phyloP scores from a whole-genome alignment of 2,113 vertebrate genomes.

The Cinclus cinclus region DNA sequence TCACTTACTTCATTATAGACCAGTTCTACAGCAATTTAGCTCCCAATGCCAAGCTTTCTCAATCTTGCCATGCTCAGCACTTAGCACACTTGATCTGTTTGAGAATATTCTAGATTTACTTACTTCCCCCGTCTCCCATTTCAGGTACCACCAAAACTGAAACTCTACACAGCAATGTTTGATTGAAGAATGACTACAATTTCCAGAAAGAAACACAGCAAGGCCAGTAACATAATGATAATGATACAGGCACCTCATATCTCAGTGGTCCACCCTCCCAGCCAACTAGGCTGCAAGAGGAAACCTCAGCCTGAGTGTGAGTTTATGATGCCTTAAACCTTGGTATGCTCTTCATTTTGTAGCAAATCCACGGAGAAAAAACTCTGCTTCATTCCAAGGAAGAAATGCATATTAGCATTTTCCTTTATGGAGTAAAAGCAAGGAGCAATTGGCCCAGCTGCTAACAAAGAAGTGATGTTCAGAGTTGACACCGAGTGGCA shows the following conservation, averaged over 20 bases:
- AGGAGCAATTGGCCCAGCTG: fast-evolving
- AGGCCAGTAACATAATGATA: not conserved
- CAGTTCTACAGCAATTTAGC: not conserved
- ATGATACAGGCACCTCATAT: not conserved
- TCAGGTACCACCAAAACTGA: not conserved
- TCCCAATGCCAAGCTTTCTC: not conserved
- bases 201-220: not conserved
- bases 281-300: not conserved
- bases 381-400: not conserved
- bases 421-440: not conserved
- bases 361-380: not conserved
- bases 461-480: not conserved
- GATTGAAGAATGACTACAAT: not conserved
- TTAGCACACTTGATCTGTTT: not conserved
- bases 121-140: fast-evolving
- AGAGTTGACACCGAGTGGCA: not conserved
- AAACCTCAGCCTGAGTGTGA: not conserved
- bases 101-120: not conserved
- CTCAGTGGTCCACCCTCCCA: not conserved
- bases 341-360: not conserved
- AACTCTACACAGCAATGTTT: not conserved
- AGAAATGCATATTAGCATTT: not conserved
- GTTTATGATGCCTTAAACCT: not conserved
- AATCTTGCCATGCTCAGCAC: not conserved
- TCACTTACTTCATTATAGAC: not conserved